Evolutionary conservation across 1,140 invertebrate species (phyloP), one percentile per base, ranked within the genome.

Genomic region (Sogatella furcifera): DNA sequence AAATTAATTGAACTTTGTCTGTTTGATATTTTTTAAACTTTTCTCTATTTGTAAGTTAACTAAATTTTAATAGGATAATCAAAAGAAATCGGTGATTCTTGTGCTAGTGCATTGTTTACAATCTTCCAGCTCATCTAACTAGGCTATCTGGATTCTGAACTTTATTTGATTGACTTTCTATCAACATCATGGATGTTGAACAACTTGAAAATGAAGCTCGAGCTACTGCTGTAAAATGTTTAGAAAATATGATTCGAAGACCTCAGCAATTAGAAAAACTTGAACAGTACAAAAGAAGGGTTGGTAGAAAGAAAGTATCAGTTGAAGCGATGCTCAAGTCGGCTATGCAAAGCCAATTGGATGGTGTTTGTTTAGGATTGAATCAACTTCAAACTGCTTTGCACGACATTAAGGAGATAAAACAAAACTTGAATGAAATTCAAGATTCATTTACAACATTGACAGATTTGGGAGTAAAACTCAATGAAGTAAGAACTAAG

Each of bases 301-400:
- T 90, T 60, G 80, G 80, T 11, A 77, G 89, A 15, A 92, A 94
- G 63, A 89, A 97, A 76, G 91, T 92, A 1, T 96, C 95, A 6
- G 92, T 97, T 22, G 96, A 99, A 76, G 92, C 95, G 13, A 90
- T 97, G 81, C 74, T 99, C 15, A 97, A 98, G 76, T 97, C 94
- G n/a, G 93, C 94, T 6, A 93, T 99, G 78, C 95, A 99, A 76
- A 94, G 92, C 68, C 95, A 99, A 75, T 73, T 99, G 42, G 96
- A 99, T 77, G 95, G 95, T 0, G 95, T 98, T 0, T 81, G 89
- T 67, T 88, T 92, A 11, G 96, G 95, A 0, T 81, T 99, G n/a
- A 86, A 89, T 69, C 90, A 97, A 71, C 75, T 99, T 14, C 82
- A 92, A 66, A 81, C 81, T 28, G 89, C 91, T 44, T 75, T 93